Percentiles rank a stretch among this genome's conserved stretches.
phyloP scores from a whole-genome alignment of 2,113 vertebrate species.

The Bos javanicus region DNA sequence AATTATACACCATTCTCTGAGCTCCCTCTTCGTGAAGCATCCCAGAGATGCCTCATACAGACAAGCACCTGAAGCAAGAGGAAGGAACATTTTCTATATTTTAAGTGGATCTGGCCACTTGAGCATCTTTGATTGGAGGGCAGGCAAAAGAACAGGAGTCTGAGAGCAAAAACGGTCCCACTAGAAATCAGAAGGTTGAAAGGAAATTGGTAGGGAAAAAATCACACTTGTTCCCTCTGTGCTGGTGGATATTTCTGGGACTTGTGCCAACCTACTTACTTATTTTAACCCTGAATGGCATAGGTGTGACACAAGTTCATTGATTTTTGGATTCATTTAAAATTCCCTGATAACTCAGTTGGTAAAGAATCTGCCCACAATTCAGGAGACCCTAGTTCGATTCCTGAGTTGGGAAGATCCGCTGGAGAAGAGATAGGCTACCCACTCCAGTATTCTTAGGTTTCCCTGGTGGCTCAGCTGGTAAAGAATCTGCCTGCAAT shows the following conservation, averaged over 20 bases:
- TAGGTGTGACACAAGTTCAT: neutral
- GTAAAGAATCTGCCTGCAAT: neutral
- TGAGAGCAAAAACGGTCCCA: slow-evolving; percentile 25
- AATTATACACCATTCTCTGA: slow-evolving; percentile 44
- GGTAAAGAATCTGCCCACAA: neutral
- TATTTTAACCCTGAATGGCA: slow-evolving; percentile 54
- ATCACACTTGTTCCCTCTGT: slow-evolving; percentile 54
- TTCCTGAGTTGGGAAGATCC: neutral
- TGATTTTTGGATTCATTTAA: slow-evolving; percentile 52
- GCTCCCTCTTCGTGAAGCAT: neutral
- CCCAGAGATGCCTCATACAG: slow-evolving; percentile 7
- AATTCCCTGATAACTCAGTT: neutral
- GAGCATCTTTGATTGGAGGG: slow-evolving; percentile 55
- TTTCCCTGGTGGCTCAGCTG: neutral
- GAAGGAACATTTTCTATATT: slow-evolving; percentile 29
- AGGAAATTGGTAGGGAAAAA: slow-evolving; percentile 52
- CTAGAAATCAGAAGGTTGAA: slow-evolving; percentile 54
- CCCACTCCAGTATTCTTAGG: neutral
- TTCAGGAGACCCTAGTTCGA: neutral
- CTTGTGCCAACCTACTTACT: slow-evolving; percentile 69
- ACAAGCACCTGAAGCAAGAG: slow-evolving; percentile 48
- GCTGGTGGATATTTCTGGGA: slow-evolving; percentile 41
- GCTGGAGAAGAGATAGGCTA: neutral
- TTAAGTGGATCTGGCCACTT: slow-evolving; percentile 48
- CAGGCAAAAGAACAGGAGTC: neutral